Conservation (phyloP, 2,888 invertebrate species). For the Liodrosophila aerea region DNA sequence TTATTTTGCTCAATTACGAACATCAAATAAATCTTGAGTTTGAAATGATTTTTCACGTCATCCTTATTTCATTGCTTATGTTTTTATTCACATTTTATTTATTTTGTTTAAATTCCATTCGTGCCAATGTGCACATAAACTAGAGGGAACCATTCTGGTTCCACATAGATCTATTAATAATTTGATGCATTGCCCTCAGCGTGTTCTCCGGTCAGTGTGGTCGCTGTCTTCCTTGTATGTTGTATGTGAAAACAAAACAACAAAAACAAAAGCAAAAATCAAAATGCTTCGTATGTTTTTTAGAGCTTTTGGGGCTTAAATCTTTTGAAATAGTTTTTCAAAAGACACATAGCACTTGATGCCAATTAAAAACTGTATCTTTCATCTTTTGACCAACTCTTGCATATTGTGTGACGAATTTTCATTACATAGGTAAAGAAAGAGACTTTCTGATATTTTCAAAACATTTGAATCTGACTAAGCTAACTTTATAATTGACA, state of each 20-base stretch:
- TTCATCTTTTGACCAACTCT: slow-evolving; percentile 32
- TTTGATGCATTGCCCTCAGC: slow-evolving; percentile 59
- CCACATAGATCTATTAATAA: slow-evolving; percentile 55
- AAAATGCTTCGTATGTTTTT: slow-evolving; percentile 6
- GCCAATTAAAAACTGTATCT: slow-evolving; percentile 31
- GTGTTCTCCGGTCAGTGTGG: slow-evolving; percentile 33
- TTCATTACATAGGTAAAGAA: not conserved
- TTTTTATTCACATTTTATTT: slow-evolving; percentile 7
- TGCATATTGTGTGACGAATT: slow-evolving; percentile 16
- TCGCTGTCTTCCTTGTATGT: slow-evolving; percentile 3
- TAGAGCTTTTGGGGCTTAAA: slow-evolving; percentile 10
- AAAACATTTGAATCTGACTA: too few relatives aligned
- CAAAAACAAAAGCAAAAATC: too few relatives aligned
- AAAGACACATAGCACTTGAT: slow-evolving; percentile 4
- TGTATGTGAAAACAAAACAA: slow-evolving; percentile 7
- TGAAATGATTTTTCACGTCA: slow-evolving; percentile 49
- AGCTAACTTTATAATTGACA: too few relatives aligned
- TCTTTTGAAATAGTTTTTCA: slow-evolving; percentile 18
- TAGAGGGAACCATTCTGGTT: slow-evolving; percentile 24
- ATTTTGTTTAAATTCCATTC: slow-evolving; percentile 39
- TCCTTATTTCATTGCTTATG: slow-evolving; percentile 4
- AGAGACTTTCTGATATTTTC: not conserved
- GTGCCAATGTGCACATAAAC: slow-evolving; percentile 34
- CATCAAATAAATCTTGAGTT: slow-evolving; percentile 62
- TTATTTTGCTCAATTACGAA: slow-evolving; percentile 41